Evolutionary conservation across 2,797 vertebrate species (phyloP).

Genomic region (Neosilurus mollespiculum): DNA sequence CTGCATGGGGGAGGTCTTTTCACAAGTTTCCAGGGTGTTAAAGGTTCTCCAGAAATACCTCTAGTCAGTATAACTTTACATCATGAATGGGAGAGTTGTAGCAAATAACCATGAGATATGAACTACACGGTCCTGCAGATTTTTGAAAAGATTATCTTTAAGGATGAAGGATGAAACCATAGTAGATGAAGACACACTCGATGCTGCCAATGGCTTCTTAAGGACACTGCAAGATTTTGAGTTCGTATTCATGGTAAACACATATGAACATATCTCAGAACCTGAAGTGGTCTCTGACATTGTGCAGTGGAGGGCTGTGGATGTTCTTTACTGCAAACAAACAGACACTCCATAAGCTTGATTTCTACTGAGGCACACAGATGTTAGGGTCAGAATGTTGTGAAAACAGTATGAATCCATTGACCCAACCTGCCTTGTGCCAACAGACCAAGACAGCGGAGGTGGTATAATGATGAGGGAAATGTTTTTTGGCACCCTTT

Average conservation of each 20-base stretch:
- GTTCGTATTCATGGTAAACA: slow-evolving; percentile 29
- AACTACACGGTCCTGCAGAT: background rate
- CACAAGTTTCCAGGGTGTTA: background rate
- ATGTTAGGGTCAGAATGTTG: too few relatives aligned
- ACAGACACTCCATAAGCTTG: too few relatives aligned
- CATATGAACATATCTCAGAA: slow-evolving; percentile 35
- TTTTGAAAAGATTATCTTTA: slow-evolving; percentile 7
- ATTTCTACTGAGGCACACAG: too few relatives aligned
- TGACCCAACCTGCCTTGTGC: too few relatives aligned
- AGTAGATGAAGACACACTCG: slow-evolving; percentile 29
- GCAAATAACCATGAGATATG: slow-evolving; percentile 11
- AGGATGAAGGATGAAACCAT: background rate
- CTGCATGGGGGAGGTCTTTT: background rate
- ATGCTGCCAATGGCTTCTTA: slow-evolving; percentile 28
- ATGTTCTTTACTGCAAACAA: slow-evolving; percentile 26
- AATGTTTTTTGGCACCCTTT: too few relatives aligned
- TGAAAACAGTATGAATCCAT: too few relatives aligned
- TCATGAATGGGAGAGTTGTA: slow-evolving; percentile 29
- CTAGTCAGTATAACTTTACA: background rate
- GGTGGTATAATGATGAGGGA: too few relatives aligned
- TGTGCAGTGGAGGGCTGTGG: slow-evolving; percentile 14
- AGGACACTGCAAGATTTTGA: slow-evolving; percentile 25
- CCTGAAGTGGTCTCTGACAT: background rate
- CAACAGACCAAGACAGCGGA: too few relatives aligned
- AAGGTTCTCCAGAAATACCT: background rate